Evolutionary conservation across 2,888 invertebrate genomes (phyloP).

Genomic region (Octodonta nipae): DNA sequence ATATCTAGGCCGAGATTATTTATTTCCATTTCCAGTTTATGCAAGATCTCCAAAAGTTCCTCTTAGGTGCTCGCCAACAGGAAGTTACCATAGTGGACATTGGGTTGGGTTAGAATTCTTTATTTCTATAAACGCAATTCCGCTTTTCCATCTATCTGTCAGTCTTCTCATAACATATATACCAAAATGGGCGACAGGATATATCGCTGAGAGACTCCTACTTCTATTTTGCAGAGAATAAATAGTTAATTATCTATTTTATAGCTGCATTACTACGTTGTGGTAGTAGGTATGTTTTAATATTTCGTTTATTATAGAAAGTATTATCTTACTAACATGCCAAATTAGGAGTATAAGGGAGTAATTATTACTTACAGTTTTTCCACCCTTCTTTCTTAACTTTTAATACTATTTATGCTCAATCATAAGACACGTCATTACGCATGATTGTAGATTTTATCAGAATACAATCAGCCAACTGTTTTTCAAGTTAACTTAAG

Average conservation of each 20-base stretch:
- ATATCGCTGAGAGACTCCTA: not conserved
- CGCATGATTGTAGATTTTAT: no score
- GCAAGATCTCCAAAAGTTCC: not conserved
- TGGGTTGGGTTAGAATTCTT: no score
- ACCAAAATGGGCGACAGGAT: not conserved
- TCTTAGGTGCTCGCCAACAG: not conserved
- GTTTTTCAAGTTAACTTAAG: no score
- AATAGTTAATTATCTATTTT: not conserved
- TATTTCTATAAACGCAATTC: not conserved
- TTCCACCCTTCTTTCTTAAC: no score
- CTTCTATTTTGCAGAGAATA: not conserved
- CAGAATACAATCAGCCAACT: no score
- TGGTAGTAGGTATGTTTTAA: not conserved
- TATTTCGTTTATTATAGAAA: not conserved
- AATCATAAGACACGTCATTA: no score
- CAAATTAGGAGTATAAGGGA: not conserved
- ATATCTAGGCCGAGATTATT: not conserved
- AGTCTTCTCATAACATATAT: not conserved
- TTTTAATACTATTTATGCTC: no score
- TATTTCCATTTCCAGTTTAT: not conserved
- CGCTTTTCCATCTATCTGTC: not conserved
- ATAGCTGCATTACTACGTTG: not conserved
- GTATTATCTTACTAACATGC: not conserved
- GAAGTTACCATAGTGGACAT: not conserved
- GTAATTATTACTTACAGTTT: no score